Conservation (phyloP, 2,888 invertebrate species). For the Ophion ventricosus region DNA sequence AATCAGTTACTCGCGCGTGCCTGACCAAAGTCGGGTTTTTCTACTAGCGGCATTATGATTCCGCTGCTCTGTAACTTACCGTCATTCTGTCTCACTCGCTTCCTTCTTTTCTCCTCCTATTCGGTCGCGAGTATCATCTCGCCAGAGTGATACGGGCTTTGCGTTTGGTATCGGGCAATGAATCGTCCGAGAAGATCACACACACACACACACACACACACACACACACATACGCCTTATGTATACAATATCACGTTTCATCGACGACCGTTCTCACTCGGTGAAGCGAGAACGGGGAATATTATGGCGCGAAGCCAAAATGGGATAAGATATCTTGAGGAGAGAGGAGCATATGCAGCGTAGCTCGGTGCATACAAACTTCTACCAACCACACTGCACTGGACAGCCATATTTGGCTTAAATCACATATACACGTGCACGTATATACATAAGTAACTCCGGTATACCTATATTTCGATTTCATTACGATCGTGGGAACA, state of each 20-base stretch:
- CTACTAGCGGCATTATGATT: slow-evolving; percentile 1
- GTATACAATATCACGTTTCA: slow-evolving; percentile 63
- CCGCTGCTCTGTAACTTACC: neutral
- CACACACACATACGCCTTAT: slow-evolving; percentile 32
- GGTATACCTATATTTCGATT: neutral
- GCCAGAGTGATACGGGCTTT: slow-evolving; percentile 37
- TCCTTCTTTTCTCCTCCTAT: slow-evolving; percentile 3
- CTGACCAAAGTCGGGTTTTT: slow-evolving; percentile 24
- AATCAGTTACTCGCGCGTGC: neutral
- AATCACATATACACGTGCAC: neutral
- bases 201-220: too few relatives aligned
- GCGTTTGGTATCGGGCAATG: slow-evolving; percentile 48
- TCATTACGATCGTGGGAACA: slow-evolving; percentile 58
- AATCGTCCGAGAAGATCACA: slow-evolving; percentile 44
- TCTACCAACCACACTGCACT: slow-evolving; percentile 18
- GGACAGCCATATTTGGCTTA: slow-evolving; percentile 40
- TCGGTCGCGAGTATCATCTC: slow-evolving; percentile 12
- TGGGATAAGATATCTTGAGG: slow-evolving; percentile 65
- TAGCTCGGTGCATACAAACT: slow-evolving; percentile 20
- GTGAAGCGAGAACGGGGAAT: slow-evolving; percentile 36
- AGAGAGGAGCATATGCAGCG: slow-evolving; percentile 51
- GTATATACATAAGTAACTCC: neutral
- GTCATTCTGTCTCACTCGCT: neutral
- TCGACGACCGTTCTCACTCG: slow-evolving; percentile 55
- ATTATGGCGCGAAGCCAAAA: slow-evolving; percentile 62